A percentile compares a stretch with the other conserved stretches of the same genome.
phyloP scores from a whole-genome alignment of 2,113 vertebrate genomes.

The Dicaeum eximium region DNA sequence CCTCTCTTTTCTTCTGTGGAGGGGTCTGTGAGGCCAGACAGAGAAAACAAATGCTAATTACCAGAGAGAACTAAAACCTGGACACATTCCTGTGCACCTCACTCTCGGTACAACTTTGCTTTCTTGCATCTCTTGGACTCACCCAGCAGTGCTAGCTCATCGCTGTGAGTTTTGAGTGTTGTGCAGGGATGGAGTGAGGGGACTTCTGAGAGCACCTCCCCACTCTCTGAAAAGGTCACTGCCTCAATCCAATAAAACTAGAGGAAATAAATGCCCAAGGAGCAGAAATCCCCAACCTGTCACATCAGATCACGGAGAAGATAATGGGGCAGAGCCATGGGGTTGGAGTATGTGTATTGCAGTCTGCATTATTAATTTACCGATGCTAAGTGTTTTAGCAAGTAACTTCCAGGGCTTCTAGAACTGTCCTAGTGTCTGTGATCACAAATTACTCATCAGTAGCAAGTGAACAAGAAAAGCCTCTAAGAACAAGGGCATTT shows the following conservation, averaged over 20 bases:
- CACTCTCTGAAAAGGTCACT: not conserved
- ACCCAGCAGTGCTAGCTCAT: too few relatives aligned
- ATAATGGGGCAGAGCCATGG: not conserved
- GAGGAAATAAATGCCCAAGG: not conserved
- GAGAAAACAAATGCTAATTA: too few relatives aligned
- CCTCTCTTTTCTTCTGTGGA: too few relatives aligned
- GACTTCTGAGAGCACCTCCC: not conserved
- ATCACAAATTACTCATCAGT: not conserved
- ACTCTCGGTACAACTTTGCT: too few relatives aligned
- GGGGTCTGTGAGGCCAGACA: too few relatives aligned
- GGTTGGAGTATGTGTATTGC: not conserved
- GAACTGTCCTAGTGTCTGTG: not conserved
- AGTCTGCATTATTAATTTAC: not conserved
- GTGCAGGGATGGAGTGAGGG: not conserved
- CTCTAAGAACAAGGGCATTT: not conserved
- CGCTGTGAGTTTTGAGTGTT: rapidly evolving
- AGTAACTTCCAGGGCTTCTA: not conserved
- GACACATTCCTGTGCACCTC: too few relatives aligned
- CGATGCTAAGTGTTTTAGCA: not conserved
- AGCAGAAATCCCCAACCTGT: not conserved
- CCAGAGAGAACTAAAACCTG: too few relatives aligned
- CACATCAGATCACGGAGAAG: not conserved
- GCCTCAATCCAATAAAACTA: not conserved
- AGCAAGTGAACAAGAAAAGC: too few relatives aligned
- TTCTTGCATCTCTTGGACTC: too few relatives aligned